Evolutionary conservation across 2,888 invertebrate genomes (phyloP).

Genomic region (Hoplodrina ambigua): DNA sequence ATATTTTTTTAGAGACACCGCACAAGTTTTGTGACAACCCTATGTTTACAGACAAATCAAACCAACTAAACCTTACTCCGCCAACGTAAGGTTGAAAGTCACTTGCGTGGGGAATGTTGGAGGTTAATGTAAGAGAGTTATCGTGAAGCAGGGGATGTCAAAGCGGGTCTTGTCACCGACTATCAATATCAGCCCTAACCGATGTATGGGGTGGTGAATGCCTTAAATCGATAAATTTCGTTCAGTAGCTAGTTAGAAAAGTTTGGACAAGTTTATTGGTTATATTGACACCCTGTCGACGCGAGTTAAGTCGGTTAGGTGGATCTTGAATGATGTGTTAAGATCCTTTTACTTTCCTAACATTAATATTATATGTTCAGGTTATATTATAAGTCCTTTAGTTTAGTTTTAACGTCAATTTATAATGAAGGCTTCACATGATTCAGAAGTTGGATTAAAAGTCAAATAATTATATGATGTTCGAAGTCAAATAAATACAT

Average conservation of each 20-base stretch:
- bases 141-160: conserved; percentile 78
- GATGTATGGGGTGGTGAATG: conserved; percentile 87
- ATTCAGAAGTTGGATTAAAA: too few species aligned
- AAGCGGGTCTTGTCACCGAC: conserved; percentile 83
- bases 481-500: too few species aligned
- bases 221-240: conserved; percentile 87
- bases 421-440: neutral
- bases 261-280: conserved; percentile 84
- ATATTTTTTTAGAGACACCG: conserved; percentile 84
- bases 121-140: conserved; percentile 53
- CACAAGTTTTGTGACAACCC: conserved; percentile 76
- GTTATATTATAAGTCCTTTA: neutral
- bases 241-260: conserved; percentile 85
- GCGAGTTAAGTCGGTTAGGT: conserved; percentile 65
- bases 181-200: conserved; percentile 88
- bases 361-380: neutral
- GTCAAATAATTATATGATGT: too few species aligned
- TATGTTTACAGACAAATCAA: conserved; percentile 50
- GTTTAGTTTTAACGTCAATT: neutral
- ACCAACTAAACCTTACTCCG: conserved; percentile 50
- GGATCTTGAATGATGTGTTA: conserved; percentile 14
- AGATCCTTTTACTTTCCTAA: conserved; percentile 31
- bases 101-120: conserved; percentile 15
- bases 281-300: conserved; percentile 84
- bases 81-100: conserved; percentile 60